Base-by-base conservation (phyloP, 1,140 invertebrate species). In the Contarinia nasturtii region DNA sequence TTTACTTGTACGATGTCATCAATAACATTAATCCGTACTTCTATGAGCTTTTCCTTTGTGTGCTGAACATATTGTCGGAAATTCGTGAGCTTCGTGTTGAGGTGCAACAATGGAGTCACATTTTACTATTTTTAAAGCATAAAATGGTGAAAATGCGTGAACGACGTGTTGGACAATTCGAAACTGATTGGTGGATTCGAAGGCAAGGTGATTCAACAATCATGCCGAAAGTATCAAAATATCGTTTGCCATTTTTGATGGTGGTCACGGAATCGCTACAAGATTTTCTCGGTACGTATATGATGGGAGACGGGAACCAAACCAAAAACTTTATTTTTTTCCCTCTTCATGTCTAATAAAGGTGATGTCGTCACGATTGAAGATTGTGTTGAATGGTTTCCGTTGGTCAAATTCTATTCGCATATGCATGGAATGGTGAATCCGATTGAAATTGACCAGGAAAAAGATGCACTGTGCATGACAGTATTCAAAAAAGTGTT, bases 1-100 rank as follows among this genome's bases (percentile, higher is more conserved):
- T 53, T 5, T 55, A 59, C 33, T 43, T 64, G 10, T 53, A 57
- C 20, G 51, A 54, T 21, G 57, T 58, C 19, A 55, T 64, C 15
- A 52, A 56, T 10, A 57, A 58, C 53, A 61, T 64, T n/a, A 63
- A 64, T 49, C 55, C 57, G 0, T 64, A 64, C 41, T 64, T 64
- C 22, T 64, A 63, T 47, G 61, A 64, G 38, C 43, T 61, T 15
- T 64, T 60, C 45, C 51, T 64, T 34, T 61, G 57, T 41, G 56
- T 62, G 4, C 56, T 64, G 15, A 57, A 64, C 48, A 55, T 64
- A 8, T 49, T 64, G 0, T 53, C 53, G 44, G 55, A 55, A 44
- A 57, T 59, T 5, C 52, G 57, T 49, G 42, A 21, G 10, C 2
- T 46, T 1, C 57, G 59, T 2, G 55, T 57, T 21, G 57, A 61